These are phyloP conservation scores for Nothocercus julius DNA, from an alignment of 2,113 vertebrate genomes.

Conservation along the genomic window DNA sequence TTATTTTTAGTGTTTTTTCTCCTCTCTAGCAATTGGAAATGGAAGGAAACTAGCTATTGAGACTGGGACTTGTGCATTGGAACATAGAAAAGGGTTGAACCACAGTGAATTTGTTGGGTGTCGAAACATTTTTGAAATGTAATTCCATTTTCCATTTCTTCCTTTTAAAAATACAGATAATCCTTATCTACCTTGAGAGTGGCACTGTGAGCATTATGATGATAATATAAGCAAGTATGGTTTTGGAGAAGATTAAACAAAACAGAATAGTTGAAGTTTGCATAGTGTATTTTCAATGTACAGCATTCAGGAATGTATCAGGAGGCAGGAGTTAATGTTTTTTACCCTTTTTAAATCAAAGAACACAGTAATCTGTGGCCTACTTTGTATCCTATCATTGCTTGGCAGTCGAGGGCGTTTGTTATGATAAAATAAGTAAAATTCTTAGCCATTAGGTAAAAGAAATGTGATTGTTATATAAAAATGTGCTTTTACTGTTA, in stretches of 20 bases:
- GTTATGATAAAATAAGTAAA: not conserved
- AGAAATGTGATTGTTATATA: not conserved
- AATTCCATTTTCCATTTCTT: not conserved
- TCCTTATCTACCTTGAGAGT: not conserved
- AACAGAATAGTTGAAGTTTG: not conserved
- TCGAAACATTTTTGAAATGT: not conserved
- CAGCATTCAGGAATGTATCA: not conserved
- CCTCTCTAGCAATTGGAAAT: not conserved
- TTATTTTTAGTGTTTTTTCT: not conserved
- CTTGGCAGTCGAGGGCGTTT: not conserved
- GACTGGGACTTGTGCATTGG: not conserved
- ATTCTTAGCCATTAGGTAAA: not conserved
- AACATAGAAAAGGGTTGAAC: not conserved
- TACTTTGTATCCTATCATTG: not conserved
- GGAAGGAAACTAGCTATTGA: not conserved
- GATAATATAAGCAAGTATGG: not conserved
- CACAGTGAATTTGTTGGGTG: not conserved
- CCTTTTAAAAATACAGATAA: not conserved
- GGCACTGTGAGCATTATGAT: not conserved
- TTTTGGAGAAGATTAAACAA: not conserved
- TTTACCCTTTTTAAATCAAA: conserved; percentile 29
- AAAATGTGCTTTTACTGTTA: not conserved
- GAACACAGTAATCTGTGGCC: not conserved
- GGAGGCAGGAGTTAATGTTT: not conserved
- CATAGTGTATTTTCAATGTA: not conserved